Percentiles rank a stretch among this genome's conserved stretches.
phyloP scores from a whole-genome alignment of 2,797 vertebrate genomes.

The Poecile montanus region DNA sequence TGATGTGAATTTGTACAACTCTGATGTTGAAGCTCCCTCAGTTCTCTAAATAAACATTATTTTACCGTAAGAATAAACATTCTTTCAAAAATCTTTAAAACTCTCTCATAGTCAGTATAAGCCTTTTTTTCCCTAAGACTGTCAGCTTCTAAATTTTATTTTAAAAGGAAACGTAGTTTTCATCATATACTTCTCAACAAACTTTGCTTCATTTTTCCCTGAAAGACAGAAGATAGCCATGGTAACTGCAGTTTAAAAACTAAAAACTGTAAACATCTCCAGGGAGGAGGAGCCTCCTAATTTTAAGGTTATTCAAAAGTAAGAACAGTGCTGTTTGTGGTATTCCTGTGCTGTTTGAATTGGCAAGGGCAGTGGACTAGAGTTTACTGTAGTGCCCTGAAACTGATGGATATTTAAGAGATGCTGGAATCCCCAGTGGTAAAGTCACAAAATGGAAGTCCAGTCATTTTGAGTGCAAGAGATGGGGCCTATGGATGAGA shows the following conservation, averaged over 20 bases:
- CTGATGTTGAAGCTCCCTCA: slow-evolving; percentile 75
- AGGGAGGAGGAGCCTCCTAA: neutral
- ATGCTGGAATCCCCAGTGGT: neutral
- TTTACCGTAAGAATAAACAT: neutral
- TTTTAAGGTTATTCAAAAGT: neutral
- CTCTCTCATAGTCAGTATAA: neutral
- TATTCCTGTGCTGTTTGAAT: neutral
- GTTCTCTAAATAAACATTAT: slow-evolving; percentile 72
- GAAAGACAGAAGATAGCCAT: neutral
- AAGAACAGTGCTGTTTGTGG: neutral
- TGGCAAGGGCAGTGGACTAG: neutral
- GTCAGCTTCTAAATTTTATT: neutral
- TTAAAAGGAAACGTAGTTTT: neutral
- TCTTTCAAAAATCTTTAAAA: neutral
- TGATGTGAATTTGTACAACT: slow-evolving; percentile 64
- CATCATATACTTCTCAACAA: neutral
- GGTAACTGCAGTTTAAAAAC: neutral
- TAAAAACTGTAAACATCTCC: neutral
- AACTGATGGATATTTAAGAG: neutral
- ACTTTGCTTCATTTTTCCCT: neutral
- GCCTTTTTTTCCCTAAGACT: neutral
- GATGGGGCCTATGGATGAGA: neutral
- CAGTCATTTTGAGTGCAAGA: neutral
- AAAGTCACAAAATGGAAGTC: neutral
- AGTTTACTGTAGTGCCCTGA: neutral